Conservation (phyloP, 2,113 vertebrate species). For the Centropus unirufus region DNA sequence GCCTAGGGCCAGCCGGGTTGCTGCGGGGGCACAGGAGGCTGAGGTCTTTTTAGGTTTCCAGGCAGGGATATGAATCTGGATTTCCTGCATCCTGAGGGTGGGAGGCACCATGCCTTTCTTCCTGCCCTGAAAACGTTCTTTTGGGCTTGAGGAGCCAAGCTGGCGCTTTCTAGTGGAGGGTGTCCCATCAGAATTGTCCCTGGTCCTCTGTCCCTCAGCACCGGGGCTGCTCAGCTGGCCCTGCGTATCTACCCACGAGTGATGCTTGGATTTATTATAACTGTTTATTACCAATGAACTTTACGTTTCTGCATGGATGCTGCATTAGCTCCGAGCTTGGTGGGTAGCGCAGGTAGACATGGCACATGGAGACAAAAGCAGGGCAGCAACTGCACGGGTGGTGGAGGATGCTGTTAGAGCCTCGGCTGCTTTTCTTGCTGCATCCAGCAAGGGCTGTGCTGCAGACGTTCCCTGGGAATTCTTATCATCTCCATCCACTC, state of each 20-base stretch:
- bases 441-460: neutral
- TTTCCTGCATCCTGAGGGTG: neutral
- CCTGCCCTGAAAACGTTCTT: neutral
- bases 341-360: accelerated
- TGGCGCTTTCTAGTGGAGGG: neutral
- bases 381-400: accelerated
- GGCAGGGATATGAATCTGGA: neutral
- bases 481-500: neutral
- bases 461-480: neutral
- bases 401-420: neutral
- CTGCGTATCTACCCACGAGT: neutral
- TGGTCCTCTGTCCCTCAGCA: neutral
- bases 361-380: neutral
- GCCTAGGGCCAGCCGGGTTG: neutral
- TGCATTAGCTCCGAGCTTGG: neutral
- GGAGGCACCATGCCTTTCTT: neutral
- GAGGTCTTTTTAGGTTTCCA: neutral
- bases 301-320: neutral
- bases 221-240: neutral
- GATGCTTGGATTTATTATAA: neutral
- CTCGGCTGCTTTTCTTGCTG: neutral
- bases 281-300: neutral
- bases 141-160: neutral
- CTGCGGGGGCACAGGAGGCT: neutral
- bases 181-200: neutral